Base-by-base conservation (phyloP, 1,140 invertebrate species). In the Maniola jurtina region DNA sequence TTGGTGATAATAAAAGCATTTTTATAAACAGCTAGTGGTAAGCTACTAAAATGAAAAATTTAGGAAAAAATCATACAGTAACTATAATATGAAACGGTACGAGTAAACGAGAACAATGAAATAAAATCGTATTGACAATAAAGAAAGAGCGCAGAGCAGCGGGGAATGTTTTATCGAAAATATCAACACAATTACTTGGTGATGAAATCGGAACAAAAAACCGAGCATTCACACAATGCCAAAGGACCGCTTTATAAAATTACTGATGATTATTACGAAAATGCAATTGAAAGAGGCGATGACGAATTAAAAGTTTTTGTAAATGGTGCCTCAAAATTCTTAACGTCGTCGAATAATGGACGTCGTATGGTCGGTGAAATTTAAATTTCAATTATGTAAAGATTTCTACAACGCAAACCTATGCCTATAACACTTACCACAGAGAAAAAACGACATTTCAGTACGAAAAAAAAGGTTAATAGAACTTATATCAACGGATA, bases 211-310 rank as follows among this genome's bases (percentile, higher is more conserved):
- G 45, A 48, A 33, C 42, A 60, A 60, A 60, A 60, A 48, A 48
- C 2, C 33, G 45, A 45, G 16, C 38, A 61, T 36, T 38, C 48
- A 16, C 45, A 61, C 35, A 50, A 54, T 52, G 48, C 36, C 34
- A 61, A 16, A 13, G 35, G 47, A 11, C 6, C 16, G 40, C 9
- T 15, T 52, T 52, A 35, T 40, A 13, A 25, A 61, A 61, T 61
- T 61, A 61, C 48, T 40, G 47, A 61, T 52, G 14, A 61, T 61
- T 61, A 61, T 54, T 40, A 36, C 48, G 58, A 42, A 60, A 59
- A 59, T 59, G 40, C 57, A 59, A 61, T 61, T 52, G 11, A 36
- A 52, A 42, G 36, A 52, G 60, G 47, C 47, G 48, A 15, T 61
- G 38, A 34, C 34, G 47, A 52, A 52, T 61, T 61, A 52, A 52